A percentile compares a stretch with the other conserved stretches of the same genome.
These are phyloP conservation scores for Lycocerus yunnanus DNA, from an alignment of 2,888 invertebrate species.

Conservation along the genomic window DNA sequence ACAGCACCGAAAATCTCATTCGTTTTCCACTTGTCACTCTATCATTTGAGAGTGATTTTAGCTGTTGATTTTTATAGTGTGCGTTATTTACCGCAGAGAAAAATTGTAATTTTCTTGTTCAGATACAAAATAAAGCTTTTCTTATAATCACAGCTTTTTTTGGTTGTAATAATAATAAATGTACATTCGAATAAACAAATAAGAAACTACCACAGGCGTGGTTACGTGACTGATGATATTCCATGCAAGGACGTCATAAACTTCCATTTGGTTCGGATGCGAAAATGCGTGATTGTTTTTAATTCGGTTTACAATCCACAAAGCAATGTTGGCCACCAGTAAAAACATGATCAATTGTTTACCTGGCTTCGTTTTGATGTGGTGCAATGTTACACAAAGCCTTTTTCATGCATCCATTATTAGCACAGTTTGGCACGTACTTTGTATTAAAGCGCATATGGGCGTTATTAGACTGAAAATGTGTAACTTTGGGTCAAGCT, in stretches of 20 bases:
- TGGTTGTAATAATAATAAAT: too few species aligned
- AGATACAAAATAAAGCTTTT: neutral
- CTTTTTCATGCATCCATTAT: constrained; percentile 75
- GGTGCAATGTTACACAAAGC: constrained; percentile 68
- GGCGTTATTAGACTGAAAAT: constrained; percentile 65
- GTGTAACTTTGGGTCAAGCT: neutral
- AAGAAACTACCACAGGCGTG: constrained; percentile 84
- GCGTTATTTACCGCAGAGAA: constrained; percentile 9
- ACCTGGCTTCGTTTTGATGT: constrained; percentile 75
- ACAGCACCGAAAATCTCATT: constrained; percentile 42
- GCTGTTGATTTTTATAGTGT: constrained; percentile 28
- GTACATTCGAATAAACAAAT: too few species aligned
- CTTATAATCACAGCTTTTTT: neutral
- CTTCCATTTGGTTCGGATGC: constrained; percentile 77
- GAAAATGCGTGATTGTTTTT: constrained; percentile 81
- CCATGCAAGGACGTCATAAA: constrained; percentile 87
- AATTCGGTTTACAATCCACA: constrained; percentile 80
- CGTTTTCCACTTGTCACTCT: constrained; percentile 41
- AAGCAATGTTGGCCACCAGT: constrained; percentile 75
- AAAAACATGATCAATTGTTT: constrained; percentile 83
- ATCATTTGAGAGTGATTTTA: constrained; percentile 29
- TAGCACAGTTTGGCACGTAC: constrained; percentile 75
- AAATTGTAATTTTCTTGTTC: constrained; percentile 5
- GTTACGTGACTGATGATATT: constrained; percentile 85
- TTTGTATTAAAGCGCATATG: constrained; percentile 73